These are phyloP conservation scores for Leptinotarsa undecemlineata DNA, from an alignment of 1,140 invertebrate species.

Conservation along the genomic window DNA sequence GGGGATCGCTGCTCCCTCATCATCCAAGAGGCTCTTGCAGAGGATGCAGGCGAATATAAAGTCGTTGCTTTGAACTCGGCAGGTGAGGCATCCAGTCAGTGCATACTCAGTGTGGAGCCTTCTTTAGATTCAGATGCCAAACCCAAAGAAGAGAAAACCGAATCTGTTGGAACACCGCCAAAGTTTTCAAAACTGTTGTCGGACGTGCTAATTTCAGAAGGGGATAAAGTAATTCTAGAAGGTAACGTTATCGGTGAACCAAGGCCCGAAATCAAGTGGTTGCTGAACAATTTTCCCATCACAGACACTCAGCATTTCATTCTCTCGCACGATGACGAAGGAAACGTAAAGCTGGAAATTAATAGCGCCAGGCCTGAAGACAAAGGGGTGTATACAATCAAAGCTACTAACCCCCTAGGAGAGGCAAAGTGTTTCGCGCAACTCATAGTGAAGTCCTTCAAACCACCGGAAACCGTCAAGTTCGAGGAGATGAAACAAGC, in stretches of 20 bases:
- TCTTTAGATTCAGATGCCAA: conserved; percentile 48
- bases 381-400: conserved; percentile 77
- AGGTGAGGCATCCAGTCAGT: conserved; percentile 77
- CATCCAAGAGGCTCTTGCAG: conserved; percentile 73
- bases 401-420: conserved; percentile 72
- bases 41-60: conserved; percentile 79
- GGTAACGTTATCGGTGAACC: conserved; percentile 70
- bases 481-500: conserved; percentile 64
- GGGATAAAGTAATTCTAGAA: conserved; percentile 73
- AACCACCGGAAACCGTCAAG: conserved; percentile 54
- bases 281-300: conserved; percentile 70
- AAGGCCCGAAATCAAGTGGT: conserved; percentile 72
- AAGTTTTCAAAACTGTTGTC: conserved; percentile 72
- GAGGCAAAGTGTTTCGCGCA: conserved; percentile 81
- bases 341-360: conserved; percentile 64
- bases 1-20: conserved; percentile 80
- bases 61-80: conserved; percentile 81
- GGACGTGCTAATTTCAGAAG: conserved; percentile 69
- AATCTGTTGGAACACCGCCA: conserved; percentile 59
- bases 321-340: conserved; percentile 58
- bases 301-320: conserved; percentile 58
- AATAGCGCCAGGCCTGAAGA: conserved; percentile 63
- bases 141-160: conserved; percentile 50
- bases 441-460: conserved; percentile 69
- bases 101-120: conserved; percentile 62